A percentile compares a stretch with the other conserved stretches of the same genome.
Evolutionary conservation across 2,888 invertebrate species (phyloP).

Genomic region (Sipunculus nudus): DNA sequence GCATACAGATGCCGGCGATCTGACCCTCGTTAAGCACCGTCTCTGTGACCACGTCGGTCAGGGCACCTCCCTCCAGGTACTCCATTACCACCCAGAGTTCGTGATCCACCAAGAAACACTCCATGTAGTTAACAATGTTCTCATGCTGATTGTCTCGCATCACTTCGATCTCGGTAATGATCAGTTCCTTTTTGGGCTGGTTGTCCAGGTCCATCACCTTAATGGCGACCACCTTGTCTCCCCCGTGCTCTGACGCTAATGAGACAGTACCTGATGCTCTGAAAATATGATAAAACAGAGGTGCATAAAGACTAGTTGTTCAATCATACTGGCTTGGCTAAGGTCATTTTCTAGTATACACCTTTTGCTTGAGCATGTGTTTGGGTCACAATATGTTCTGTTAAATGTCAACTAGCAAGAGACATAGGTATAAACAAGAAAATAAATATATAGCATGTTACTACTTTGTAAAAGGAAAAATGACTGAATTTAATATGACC

Average conservation of each 20-base stretch:
- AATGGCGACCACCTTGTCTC: slow-evolving; percentile 90
- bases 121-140: slow-evolving; percentile 94
- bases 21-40: slow-evolving; percentile 97
- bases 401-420: no score
- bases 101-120: slow-evolving; percentile 89
- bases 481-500: no score
- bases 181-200: slow-evolving; percentile 93
- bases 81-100: slow-evolving; percentile 98
- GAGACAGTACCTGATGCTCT: slow-evolving; percentile 90
- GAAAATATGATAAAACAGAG: no score
- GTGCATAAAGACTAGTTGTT: not conserved
- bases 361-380: no score
- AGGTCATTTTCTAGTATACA: no score
- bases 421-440: no score
- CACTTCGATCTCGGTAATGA: slow-evolving; percentile 85
- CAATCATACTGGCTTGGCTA: no score
- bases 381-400: no score
- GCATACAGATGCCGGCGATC: slow-evolving; percentile 92
- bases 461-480: no score
- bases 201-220: slow-evolving; percentile 95
- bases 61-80: slow-evolving; percentile 83
- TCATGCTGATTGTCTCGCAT: slow-evolving; percentile 79
- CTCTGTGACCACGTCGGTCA: slow-evolving; percentile 97
- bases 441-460: no score
- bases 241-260: slow-evolving; percentile 82